phyloP scores from a whole-genome alignment of 2,113 vertebrate genomes.

The Zingel zingel region DNA sequence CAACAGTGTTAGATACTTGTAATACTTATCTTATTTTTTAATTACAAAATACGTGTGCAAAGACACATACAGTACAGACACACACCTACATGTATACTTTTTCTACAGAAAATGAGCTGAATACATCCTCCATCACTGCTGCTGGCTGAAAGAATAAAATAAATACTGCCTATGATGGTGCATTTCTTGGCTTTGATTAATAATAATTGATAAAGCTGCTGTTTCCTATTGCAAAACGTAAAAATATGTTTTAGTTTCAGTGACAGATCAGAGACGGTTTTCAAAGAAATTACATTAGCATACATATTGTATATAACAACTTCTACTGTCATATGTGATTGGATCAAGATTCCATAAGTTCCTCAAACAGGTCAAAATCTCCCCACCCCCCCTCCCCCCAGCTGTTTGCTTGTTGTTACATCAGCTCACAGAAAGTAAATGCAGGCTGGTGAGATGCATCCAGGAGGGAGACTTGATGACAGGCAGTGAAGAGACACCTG shows the following conservation, averaged over 20 bases:
- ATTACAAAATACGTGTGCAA: neutral
- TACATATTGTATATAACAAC: neutral
- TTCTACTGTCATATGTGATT: constrained; percentile 1
- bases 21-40: neutral
- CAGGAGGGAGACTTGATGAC: neutral
- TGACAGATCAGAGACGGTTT: constrained; percentile 3
- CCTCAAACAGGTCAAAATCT: constrained; percentile 56
- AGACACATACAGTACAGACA: neutral
- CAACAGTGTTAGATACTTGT: neutral
- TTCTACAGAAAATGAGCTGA: neutral
- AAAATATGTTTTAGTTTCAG: neutral
- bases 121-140: no score
- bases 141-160: neutral
- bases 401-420: constrained; percentile 47
- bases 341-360: constrained; percentile 17
- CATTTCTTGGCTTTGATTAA: neutral
- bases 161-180: neutral
- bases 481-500: neutral
- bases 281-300: neutral
- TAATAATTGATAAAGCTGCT: no score
- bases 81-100: neutral
- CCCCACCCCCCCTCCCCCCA: neutral
- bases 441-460: neutral
- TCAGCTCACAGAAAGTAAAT: constrained; percentile 1
- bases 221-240: neutral